phyloP scores from a whole-genome alignment of 2,888 invertebrate genomes.

The Lampropteryx suffumata region DNA sequence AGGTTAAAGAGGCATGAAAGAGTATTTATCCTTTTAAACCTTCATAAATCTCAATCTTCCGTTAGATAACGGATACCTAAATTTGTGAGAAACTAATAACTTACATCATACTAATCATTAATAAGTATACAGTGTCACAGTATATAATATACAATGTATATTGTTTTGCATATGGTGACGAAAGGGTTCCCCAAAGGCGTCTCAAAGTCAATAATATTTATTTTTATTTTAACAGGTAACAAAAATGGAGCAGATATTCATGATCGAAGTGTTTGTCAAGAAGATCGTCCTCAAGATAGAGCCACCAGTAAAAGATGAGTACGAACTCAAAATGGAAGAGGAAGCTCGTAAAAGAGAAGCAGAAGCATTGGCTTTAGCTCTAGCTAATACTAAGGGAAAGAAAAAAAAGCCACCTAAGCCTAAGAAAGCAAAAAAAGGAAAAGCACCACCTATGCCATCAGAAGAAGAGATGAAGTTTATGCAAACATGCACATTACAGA shows the following conservation, averaged over 20 bases:
- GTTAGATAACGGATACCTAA: constrained; percentile 19
- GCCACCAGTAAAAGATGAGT: constrained; percentile 72
- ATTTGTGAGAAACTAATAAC: constrained; percentile 4
- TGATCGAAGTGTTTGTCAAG: constrained; percentile 75
- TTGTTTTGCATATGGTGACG: too few species aligned
- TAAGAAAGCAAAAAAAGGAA: constrained; percentile 58
- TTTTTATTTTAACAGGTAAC: not conserved
- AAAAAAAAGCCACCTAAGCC: constrained; percentile 39
- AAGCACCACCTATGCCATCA: constrained; percentile 67
- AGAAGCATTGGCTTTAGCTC: constrained; percentile 59
- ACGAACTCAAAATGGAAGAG: constrained; percentile 65
- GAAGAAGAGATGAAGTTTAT: constrained; percentile 77
- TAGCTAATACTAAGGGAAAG: constrained; percentile 55
- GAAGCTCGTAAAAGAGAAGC: constrained; percentile 61
- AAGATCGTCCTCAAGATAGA: constrained; percentile 70
- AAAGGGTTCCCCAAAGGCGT: too few species aligned
- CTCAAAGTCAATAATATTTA: too few species aligned
- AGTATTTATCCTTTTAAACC: constrained; percentile 20
- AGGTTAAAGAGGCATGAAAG: constrained; percentile 22
- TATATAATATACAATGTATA: too few species aligned
- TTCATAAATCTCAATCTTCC: constrained; percentile 16
- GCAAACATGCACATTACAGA: constrained; percentile 73
- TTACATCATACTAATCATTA: not conserved
- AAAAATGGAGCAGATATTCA: constrained; percentile 75
- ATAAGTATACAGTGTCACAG: too few species aligned